Evolutionary conservation across 1,140 invertebrate species (phyloP), one percentile per base, ranked within the genome.

Genomic region (Drosophila kepulauana): DNA sequence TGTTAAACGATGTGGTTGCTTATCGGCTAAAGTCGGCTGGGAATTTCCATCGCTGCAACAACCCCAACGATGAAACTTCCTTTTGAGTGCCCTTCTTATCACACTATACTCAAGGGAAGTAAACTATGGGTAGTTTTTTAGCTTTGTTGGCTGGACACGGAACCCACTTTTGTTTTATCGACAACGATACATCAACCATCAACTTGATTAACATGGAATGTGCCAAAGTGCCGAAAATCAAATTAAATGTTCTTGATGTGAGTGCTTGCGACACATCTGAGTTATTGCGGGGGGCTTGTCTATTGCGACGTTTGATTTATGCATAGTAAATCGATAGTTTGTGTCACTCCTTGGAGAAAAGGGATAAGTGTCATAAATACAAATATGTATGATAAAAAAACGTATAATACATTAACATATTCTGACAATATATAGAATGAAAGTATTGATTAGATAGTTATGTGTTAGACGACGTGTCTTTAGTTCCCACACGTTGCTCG

Each of bases 231-330:
- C 72, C 79, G 80, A 78, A 91, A 92, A 91, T 91, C 84, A 91
- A 92, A 91, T 92, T 92, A 91, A 90, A 90, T 91, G 63, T 76
- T 65, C 70, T 78, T 87, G 91, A 92, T 85, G 79, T 84, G 80
- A 90, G 73, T 90, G 85, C 79, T 92, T 73, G 71, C 92, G 91
- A 92, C 91, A 92, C 68, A 78, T 91, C 72, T 52, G 72, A 79
- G 65, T 62, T 67, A 45, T 72, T 75, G 68, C 58, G 70, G 59
- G 71, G 63, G 71, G 46, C 16, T 66, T 13, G 7, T 13, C 25
- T 49, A 51, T 33, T 54, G 46, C 54, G 33, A 61, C 45, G 49
- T 65, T 73, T 87, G 82, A 88, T 91, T 87, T 89, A 91, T 91
- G 81, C 75, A 76, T 58, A 46, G 56, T 66, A 78, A 88, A 88